Conservation (phyloP, 2,797 vertebrate genomes). For the Phataginus tricuspis region DNA sequence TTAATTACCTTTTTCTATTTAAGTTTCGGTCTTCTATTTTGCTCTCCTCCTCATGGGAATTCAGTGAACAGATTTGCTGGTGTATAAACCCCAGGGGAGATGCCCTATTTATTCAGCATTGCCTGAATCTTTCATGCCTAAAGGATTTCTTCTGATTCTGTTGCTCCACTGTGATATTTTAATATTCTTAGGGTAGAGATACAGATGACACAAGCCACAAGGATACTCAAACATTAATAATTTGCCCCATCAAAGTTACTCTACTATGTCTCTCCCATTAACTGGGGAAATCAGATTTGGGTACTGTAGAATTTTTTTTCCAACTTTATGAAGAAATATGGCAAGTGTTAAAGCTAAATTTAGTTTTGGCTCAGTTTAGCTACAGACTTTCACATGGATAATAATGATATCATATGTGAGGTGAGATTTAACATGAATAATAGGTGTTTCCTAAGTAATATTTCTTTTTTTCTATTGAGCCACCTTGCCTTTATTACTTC, state of each 20-base stretch:
- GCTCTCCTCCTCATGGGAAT: background rate
- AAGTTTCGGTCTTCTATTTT: slow-evolving; percentile 10
- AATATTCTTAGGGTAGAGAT: slow-evolving; percentile 8
- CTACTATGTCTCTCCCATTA: background rate
- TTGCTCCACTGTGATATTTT: slow-evolving; percentile 46
- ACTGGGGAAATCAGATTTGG: background rate
- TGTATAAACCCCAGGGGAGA: slow-evolving; percentile 24
- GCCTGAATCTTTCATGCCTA: background rate
- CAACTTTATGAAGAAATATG: background rate
- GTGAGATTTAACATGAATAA: slow-evolving; percentile 26
- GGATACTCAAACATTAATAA: background rate
- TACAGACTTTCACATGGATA: background rate
- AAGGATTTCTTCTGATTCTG: slow-evolving; percentile 37
- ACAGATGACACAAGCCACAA: background rate
- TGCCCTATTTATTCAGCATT: slow-evolving; percentile 59
- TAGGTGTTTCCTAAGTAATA: background rate
- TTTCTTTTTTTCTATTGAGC: background rate
- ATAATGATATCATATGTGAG: background rate
- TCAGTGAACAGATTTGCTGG: background rate
- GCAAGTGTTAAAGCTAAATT: background rate
- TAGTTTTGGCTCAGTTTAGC: background rate
- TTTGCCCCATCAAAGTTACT: background rate
- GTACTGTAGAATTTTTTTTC: background rate
- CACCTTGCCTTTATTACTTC: background rate
- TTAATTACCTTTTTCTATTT: slow-evolving; percentile 19